A percentile compares a stretch with the other conserved stretches of the same genome.
These are phyloP conservation scores for Tenebrio molitor DNA, from an alignment of 1,140 invertebrate species.

Conservation along the genomic window DNA sequence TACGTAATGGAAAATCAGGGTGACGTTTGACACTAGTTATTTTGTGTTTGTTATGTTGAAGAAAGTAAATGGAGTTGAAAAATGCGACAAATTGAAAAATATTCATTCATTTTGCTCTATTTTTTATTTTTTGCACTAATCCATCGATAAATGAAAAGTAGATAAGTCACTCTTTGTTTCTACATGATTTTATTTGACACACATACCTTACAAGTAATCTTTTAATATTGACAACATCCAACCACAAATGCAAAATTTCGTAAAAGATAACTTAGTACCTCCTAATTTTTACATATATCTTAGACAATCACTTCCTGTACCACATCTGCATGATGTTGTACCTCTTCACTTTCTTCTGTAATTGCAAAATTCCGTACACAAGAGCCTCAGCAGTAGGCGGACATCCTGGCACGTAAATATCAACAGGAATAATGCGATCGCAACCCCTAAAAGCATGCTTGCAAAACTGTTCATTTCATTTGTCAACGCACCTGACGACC, in stretches of 20 bases:
- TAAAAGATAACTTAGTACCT: too few species aligned
- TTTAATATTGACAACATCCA: neutral
- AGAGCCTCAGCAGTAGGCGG: slow-evolving; percentile 97
- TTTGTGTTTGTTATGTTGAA: too few species aligned
- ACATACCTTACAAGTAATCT: too few species aligned
- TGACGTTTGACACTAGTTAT: too few species aligned
- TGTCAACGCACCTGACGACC: slow-evolving; percentile 71
- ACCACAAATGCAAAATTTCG: too few species aligned
- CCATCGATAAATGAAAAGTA: too few species aligned
- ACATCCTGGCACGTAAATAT: slow-evolving; percentile 98
- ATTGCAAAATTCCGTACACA: slow-evolving; percentile 92
- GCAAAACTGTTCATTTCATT: neutral
- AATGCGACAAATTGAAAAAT: neutral
- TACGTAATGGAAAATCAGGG: slow-evolving; percentile 54
- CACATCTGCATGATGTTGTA: slow-evolving; percentile 82
- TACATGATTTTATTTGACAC: too few species aligned
- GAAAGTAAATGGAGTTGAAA: too few species aligned
- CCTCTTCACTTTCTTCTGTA: slow-evolving; percentile 95
- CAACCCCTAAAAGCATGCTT: slow-evolving; percentile 80
- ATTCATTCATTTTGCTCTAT: too few species aligned
- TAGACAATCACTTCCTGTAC: slow-evolving; percentile 72
- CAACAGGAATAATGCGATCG: slow-evolving; percentile 97
- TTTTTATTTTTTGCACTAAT: too few species aligned
- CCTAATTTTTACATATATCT: neutral
- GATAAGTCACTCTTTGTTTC: too few species aligned